Evolutionary conservation across 2,888 invertebrate genomes (phyloP).

Genomic region (Drosophila borborema): DNA sequence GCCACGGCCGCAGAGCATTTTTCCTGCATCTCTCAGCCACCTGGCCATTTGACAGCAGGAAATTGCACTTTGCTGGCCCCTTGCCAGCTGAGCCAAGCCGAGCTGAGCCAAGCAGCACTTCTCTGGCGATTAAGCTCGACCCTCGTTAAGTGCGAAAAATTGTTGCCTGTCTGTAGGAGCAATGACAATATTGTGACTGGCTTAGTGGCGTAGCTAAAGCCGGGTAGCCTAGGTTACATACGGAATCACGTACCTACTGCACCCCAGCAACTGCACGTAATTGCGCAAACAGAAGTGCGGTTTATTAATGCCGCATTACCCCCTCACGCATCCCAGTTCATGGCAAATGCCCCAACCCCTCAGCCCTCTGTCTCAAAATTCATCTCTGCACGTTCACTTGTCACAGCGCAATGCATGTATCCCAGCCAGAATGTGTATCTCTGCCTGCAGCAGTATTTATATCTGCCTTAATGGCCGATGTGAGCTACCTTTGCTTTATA

Average conservation of each 20-base stretch:
- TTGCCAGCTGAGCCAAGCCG: slow-evolving; percentile 42
- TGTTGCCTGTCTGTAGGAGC: slow-evolving; percentile 55
- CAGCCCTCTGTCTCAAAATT: neutral
- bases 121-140: slow-evolving; percentile 36
- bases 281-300: slow-evolving; percentile 30
- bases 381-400: neutral
- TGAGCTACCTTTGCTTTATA: neutral
- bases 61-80: slow-evolving; percentile 62
- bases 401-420: neutral
- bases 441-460: neutral
- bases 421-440: neutral
- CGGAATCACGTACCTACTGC: slow-evolving; percentile 50
- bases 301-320: slow-evolving; percentile 69
- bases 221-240: slow-evolving; percentile 14
- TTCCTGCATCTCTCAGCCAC: slow-evolving; percentile 19
- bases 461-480: neutral
- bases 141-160: slow-evolving; percentile 71
- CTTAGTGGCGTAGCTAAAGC: slow-evolving; percentile 25
- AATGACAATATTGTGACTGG: slow-evolving; percentile 53
- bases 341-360: neutral
- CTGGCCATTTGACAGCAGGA: slow-evolving; percentile 75
- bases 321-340: slow-evolving; percentile 21
- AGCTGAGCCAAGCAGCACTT: slow-evolving; percentile 45
- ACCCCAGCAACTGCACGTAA: slow-evolving; percentile 33
- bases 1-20: neutral